Conservation (phyloP, 2,888 invertebrate species). For the Pherbina coryleti region DNA sequence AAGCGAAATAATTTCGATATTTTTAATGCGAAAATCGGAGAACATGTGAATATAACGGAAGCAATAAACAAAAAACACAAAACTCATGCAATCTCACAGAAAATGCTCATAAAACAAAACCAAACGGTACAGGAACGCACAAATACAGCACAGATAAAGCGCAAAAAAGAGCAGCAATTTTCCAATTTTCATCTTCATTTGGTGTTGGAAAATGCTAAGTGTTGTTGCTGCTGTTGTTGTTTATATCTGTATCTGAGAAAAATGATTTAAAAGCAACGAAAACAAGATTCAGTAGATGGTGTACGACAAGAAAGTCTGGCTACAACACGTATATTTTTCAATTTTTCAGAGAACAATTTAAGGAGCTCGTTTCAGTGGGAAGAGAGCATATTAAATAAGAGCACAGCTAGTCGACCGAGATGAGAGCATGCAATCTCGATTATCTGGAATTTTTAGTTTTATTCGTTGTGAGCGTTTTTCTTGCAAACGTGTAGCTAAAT, state of each 20-base stretch:
- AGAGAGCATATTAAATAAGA: background rate
- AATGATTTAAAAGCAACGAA: background rate
- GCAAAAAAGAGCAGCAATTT: background rate
- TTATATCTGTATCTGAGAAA: background rate
- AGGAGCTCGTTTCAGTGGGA: background rate
- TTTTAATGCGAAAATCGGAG: slow-evolving; percentile 47
- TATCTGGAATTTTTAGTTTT: no score
- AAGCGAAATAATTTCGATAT: slow-evolving; percentile 40
- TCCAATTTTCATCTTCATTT: background rate
- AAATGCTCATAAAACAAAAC: background rate
- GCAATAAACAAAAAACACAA: background rate
- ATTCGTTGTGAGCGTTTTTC: no score
- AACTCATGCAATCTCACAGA: background rate
- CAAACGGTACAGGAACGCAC: background rate
- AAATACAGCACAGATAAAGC: background rate
- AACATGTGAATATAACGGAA: slow-evolving; percentile 36
- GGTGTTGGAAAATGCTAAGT: background rate
- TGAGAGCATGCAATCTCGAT: background rate
- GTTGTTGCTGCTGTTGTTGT: background rate
- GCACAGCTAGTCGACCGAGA: background rate
- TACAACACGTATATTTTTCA: no score
- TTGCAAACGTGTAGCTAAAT: background rate
- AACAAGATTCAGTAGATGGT: background rate
- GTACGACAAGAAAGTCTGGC: background rate
- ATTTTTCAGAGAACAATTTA: no score